These are phyloP conservation scores for Myiothlypis chrysogaster DNA, from an alignment of 2,797 vertebrate species.

Conservation along the genomic window DNA sequence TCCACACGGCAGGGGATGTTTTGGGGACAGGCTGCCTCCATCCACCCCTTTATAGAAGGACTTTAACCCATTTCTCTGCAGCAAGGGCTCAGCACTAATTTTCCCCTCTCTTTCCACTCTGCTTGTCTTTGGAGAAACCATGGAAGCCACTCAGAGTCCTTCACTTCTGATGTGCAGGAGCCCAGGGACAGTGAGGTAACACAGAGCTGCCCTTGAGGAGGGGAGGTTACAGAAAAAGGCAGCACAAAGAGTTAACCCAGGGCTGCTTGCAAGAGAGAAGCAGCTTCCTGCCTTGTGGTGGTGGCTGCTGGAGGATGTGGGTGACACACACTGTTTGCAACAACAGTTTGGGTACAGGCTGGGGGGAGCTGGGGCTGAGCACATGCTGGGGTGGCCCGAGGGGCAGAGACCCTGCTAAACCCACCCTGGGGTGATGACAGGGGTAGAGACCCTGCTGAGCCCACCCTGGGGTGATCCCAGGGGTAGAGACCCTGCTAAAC, in stretches of 20 bases:
- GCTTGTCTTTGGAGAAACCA: neutral
- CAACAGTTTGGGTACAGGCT: accelerated
- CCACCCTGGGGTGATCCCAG: accelerated
- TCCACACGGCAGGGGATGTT: neutral
- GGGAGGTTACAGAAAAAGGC: neutral
- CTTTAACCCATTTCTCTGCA: neutral
- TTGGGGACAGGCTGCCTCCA: neutral
- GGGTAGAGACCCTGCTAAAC: neutral
- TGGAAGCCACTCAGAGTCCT: neutral
- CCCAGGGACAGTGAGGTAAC: accelerated
- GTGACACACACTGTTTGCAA: neutral
- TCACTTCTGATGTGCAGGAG: neutral
- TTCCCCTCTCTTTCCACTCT: neutral
- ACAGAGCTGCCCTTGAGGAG: accelerated
- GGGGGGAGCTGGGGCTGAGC: neutral
- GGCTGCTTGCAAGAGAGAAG: neutral
- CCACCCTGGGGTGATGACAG: accelerated
- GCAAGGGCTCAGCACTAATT: neutral
- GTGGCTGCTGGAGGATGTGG: slow-evolving; percentile 28
- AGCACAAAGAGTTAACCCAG: neutral
- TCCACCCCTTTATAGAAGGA: neutral
- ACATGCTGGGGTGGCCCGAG: accelerated
- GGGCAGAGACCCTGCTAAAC: neutral
- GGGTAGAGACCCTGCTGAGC: neutral
- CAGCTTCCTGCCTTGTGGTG: neutral